These are phyloP conservation scores for Idaea straminata DNA, from an alignment of 2,888 invertebrate genomes.

Conservation along the genomic window DNA sequence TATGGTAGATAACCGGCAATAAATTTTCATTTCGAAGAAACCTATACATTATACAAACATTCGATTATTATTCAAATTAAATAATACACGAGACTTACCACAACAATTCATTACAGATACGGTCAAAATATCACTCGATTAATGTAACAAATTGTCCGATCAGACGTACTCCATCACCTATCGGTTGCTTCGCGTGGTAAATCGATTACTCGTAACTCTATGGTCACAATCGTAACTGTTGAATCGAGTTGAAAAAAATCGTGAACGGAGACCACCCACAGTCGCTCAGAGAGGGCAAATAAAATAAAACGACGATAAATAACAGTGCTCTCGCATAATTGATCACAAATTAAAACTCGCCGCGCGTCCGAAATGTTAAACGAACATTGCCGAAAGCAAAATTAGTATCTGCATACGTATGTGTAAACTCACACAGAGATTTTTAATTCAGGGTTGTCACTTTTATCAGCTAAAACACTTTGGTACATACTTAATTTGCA, in stretches of 20 bases:
- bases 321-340: constrained; percentile 78
- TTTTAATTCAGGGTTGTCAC: constrained; percentile 12
- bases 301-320: constrained; percentile 79
- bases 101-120: constrained; percentile 1
- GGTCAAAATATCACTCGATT: constrained; percentile 3
- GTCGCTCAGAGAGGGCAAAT: constrained; percentile 73
- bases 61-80: neutral
- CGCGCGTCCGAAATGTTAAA: constrained; percentile 75
- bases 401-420: constrained; percentile 58
- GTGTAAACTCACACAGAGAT: constrained; percentile 39
- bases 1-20: neutral
- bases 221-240: constrained; percentile 67
- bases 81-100: neutral
- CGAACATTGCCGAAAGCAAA: constrained; percentile 73
- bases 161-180: constrained; percentile 25
- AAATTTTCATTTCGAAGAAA: neutral
- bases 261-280: constrained; percentile 77
- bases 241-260: constrained; percentile 66
- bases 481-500: too few species aligned
- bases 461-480: neutral
- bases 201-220: constrained; percentile 50
- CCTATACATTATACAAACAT: neutral
- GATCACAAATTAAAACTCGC: constrained; percentile 80
- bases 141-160: neutral
- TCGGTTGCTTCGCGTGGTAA: constrained; percentile 21